Base-by-base conservation (phyloP, 2,113 vertebrate genomes). In the Perca fluviatilis region DNA sequence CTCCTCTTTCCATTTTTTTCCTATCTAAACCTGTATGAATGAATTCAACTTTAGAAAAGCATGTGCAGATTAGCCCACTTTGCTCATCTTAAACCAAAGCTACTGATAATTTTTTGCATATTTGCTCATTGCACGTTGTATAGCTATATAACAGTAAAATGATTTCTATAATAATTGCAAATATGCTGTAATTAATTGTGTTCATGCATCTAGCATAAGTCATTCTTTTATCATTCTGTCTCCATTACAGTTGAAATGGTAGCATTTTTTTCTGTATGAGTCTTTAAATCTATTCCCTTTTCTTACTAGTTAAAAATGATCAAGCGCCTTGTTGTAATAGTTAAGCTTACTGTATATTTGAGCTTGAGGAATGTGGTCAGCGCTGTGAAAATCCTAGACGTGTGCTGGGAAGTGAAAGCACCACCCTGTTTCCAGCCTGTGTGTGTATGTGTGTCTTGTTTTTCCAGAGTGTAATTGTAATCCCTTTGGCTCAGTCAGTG, bases 401-500 rank as follows among this genome's bases (percentile, higher is more conserved):
- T 83, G 77, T 77, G 75, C 62, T 54, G 66, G 88, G 62, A 82
- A 90, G 86, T 86, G 84, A 88, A 91, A 92, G 90, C 79, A 90
- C 86, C 83, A 75, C 82, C 86, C 73, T 90, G 88, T 96, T 94
- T 95, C 92, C 94, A 95, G 96, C 94, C 93, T 94, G 84, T 96
- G 94, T 97, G 88, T 94, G 82, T 97, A 67, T 94, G 76, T 96
- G 93, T 98, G 96, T 98, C 96, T 97, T 97, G 96, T 99, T 96
- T 97, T 97, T 97, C 91, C 98, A 99, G 98, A 98, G 92, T 99
- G 98, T 98, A 97, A 97, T 95, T 99, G 98, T 99, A 97, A 98
- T 96, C 97, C 96, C 94, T 95, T 95, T 96, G 98, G 98, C 95
- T 98, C 98, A 95, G 95, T 97, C 96, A 97, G 95, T 96, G 97